Evolutionary conservation across 2,797 vertebrate genomes (phyloP).

Genomic region (Fistularia commersonii): DNA sequence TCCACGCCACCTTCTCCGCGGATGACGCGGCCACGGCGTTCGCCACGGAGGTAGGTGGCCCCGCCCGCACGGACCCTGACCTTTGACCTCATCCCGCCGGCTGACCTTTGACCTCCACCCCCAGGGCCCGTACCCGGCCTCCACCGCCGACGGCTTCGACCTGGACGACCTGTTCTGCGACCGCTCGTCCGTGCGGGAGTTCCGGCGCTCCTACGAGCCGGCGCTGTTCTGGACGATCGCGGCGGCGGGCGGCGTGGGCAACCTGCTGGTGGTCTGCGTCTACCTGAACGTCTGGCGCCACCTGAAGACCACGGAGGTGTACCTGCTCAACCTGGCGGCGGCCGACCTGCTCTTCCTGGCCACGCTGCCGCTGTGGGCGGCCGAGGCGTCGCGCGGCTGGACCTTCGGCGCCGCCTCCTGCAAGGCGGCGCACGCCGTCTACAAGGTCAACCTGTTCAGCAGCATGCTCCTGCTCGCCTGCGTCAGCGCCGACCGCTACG

Average conservation of each 20-base stretch:
- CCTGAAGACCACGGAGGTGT: slow-evolving; percentile 81
- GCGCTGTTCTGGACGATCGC: slow-evolving; percentile 80
- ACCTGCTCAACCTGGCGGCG: slow-evolving; percentile 82
- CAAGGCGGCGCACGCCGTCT: slow-evolving; percentile 76
- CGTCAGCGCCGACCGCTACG: slow-evolving; percentile 86
- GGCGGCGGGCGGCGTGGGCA: slow-evolving; percentile 75
- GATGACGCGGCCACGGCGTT: slow-evolving; percentile 22
- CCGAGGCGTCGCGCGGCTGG: slow-evolving; percentile 75
- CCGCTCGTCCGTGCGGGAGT: slow-evolving; percentile 60
- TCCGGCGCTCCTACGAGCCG: slow-evolving; percentile 73
- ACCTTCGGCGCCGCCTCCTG: slow-evolving; percentile 75
- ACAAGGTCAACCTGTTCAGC: slow-evolving; percentile 89
- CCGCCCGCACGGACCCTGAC: not conserved
- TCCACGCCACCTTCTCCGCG: slow-evolving; percentile 14
- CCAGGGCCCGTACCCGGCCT: not conserved
- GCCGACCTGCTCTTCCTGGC: slow-evolving; percentile 85
- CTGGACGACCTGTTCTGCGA: slow-evolving; percentile 50
- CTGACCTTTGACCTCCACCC: not conserved
- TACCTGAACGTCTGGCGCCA: slow-evolving; percentile 75
- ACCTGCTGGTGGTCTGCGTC: slow-evolving; percentile 80
- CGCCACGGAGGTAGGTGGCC: slow-evolving; percentile 30
- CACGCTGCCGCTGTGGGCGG: slow-evolving; percentile 87
- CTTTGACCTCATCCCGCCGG: no score
- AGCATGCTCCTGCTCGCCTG: slow-evolving; percentile 84
- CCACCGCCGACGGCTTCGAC: slow-evolving; percentile 2